Evolutionary conservation across 2,797 vertebrate genomes (phyloP).

Genomic region (Arctocebus calabarensis): DNA sequence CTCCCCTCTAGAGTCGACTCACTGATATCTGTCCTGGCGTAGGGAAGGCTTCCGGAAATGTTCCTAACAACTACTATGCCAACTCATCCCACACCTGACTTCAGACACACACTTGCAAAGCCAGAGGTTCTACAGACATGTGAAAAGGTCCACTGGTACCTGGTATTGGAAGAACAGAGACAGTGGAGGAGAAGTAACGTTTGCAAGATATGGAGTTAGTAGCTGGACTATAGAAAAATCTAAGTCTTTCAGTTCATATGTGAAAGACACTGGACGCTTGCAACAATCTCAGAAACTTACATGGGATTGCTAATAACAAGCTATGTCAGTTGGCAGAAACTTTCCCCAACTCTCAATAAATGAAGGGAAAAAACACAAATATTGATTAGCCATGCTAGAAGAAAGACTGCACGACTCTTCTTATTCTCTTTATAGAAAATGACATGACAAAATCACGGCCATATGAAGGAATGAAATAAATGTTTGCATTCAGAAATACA

Average conservation of each 20-base stretch:
- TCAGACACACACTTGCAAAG: background rate
- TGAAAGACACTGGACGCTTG: background rate
- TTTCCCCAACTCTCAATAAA: background rate
- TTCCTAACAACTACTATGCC: background rate
- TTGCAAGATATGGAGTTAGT: background rate
- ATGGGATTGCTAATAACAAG: background rate
- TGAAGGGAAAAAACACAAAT: background rate
- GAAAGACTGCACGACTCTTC: background rate
- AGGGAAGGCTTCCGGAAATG: constrained; percentile 20
- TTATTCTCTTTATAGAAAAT: background rate
- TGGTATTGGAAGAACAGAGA: background rate
- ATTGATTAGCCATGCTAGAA: background rate
- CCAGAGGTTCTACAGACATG: background rate
- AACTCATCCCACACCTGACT: background rate
- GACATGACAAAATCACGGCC: background rate
- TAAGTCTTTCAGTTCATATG: background rate
- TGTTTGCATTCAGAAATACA: background rate
- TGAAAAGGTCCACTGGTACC: background rate
- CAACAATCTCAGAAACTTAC: background rate
- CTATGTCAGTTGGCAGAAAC: background rate
- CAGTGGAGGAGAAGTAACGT: background rate
- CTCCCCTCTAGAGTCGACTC: background rate
- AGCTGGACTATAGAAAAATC: background rate
- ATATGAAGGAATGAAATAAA: background rate
- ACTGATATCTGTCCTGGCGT: background rate